Evolutionary conservation across 2,888 invertebrate species (phyloP), one percentile per base, ranked within the genome.

Genomic region (Rhorus exstirpatorius): DNA sequence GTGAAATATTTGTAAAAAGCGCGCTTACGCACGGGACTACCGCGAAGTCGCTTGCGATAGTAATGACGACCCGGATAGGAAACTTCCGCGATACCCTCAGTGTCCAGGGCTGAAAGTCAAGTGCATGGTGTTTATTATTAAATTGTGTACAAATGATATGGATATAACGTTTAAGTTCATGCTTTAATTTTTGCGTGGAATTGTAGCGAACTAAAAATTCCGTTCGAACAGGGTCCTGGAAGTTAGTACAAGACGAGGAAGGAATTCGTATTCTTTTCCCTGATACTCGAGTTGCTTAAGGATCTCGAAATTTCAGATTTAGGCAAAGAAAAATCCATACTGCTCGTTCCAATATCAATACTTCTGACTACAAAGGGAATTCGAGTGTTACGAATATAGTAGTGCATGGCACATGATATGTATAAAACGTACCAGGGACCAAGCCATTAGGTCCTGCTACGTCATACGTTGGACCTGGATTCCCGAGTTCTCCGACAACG

Each of bases 31-130:
- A 77, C 68, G 0, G 85, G 78, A 63, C 0, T 78, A 4, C 61
- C 78, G 60, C 89, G 84, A 0, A 88, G 58, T 31, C 87, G 86
- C 58, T 90, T 89, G 31, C 86, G 84, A 84, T 91, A 84, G 81
- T 91, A 72, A 89, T 90, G 84, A 80, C 89, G 80, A 55, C 89
- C 84, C 41, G 90, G 74, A 44, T 88, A 65, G 4, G 65, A 12
- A 7, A 44, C 6, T 12, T 79, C 75, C 19, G n/a, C 19, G n/a
- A 53, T 14, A n/a, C 67, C 71, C 35, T 60, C 53, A 19, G 12
- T 46, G 26, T 75, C 79, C n/a, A 67, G 8, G 12, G 12, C 82
- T 79, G 65, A 49, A 76, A 65, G n/a, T 24, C 19, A n/a, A 19
- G 35, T 8, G n/a, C n/a, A n/a, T 21, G 1, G 17, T 26, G 26